These are phyloP conservation scores for Plodia interpunctella DNA, from an alignment of 1,140 invertebrate genomes.

Conservation along the genomic window DNA sequence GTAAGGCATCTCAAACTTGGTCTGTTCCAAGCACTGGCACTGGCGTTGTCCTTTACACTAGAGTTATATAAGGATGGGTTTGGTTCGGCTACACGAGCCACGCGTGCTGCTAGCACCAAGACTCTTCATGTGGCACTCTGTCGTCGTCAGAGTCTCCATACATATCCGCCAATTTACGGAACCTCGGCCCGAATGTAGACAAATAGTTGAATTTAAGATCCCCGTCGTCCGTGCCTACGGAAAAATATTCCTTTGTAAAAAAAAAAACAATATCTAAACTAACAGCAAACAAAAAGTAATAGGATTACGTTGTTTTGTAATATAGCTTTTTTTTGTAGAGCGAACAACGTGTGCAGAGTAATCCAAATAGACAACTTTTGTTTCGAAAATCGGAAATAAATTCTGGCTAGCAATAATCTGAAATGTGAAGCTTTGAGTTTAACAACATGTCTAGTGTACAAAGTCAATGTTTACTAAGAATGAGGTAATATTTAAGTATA, in stretches of 20 bases:
- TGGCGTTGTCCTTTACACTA: slow-evolving; percentile 26
- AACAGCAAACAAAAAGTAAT: not conserved
- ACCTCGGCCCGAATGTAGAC: slow-evolving; percentile 96
- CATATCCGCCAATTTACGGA: slow-evolving; percentile 98
- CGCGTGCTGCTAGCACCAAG: slow-evolving; percentile 83
- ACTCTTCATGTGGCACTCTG: slow-evolving; percentile 83
- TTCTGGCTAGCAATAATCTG: not conserved
- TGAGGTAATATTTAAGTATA: too few relatives aligned
- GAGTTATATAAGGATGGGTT: slow-evolving; percentile 25
- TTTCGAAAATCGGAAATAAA: not conserved
- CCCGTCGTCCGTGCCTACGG: slow-evolving; percentile 90
- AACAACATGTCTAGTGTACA: not conserved
- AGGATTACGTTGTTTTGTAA: slow-evolving; percentile 4
- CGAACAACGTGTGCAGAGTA: not conserved
- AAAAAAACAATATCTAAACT: slow-evolving; percentile 11
- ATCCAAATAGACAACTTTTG: not conserved
- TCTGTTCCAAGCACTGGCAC: slow-evolving; percentile 26
- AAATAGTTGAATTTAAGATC: slow-evolving; percentile 98
- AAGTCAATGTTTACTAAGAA: too few relatives aligned
- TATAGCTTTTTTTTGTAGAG: not conserved
- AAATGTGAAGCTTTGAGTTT: not conserved
- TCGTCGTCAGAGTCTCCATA: slow-evolving; percentile 94
- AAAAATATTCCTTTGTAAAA: slow-evolving; percentile 13
- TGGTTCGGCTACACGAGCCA: slow-evolving; percentile 64
- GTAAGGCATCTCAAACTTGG: slow-evolving; percentile 53